These are phyloP conservation scores for Prunella himalayana DNA, from an alignment of 2,113 vertebrate genomes.

Conservation along the genomic window DNA sequence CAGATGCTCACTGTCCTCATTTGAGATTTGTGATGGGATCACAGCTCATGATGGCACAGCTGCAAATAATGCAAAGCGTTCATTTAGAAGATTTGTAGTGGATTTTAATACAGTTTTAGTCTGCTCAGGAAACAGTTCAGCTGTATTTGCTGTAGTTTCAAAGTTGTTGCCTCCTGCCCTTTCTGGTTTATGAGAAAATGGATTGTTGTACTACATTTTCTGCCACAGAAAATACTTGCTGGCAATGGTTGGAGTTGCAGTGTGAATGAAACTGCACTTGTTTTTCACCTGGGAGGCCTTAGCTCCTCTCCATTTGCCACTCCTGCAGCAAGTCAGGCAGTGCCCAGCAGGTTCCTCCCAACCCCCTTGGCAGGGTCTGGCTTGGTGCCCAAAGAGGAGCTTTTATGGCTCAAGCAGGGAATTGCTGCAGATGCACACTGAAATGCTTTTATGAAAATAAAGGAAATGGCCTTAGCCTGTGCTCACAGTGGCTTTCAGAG, in stretches of 20 bases:
- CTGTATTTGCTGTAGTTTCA: neutral
- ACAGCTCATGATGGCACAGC: neutral
- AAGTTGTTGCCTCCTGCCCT: neutral
- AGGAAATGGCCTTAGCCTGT: neutral
- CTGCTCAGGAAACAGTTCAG: neutral
- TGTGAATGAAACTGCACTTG: neutral
- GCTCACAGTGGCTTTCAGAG: neutral
- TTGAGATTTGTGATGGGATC: neutral
- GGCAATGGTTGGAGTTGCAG: neutral
- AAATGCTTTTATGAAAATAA: neutral
- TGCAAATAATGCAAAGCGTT: neutral
- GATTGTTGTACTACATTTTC: neutral
- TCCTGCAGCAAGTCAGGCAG: neutral
- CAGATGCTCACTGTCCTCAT: neutral
- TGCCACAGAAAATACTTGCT: neutral
- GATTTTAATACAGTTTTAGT: neutral
- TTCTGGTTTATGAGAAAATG: neutral
- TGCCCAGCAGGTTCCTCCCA: neutral
- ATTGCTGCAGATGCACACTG: neutral
- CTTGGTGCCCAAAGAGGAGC: neutral
- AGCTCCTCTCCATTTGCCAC: neutral
- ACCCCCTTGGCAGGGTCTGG: neutral
- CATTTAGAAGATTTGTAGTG: neutral
- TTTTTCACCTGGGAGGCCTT: neutral
- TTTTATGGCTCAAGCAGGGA: neutral